Evolutionary conservation across 2,797 vertebrate genomes (phyloP), one percentile per base, ranked within the genome.

Genomic region (Acipenser ruthenus): DNA sequence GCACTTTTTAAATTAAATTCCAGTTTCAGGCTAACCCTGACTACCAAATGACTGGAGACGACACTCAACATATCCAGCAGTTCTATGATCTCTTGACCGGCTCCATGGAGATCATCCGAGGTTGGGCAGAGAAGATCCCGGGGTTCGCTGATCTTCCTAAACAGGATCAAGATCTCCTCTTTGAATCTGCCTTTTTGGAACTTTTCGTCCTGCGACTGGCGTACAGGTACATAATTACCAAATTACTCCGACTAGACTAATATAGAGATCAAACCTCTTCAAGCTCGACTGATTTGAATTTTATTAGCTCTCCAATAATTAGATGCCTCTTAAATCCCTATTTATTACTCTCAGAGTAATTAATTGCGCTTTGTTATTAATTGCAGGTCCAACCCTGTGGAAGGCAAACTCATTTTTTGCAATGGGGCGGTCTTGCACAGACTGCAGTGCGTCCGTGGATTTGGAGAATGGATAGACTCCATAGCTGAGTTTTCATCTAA

Each of bases 1-100:
- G 88, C 81, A 84, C 80, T 89, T 86, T 91, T 87, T 81, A 90
- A 92, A 92, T 89, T 87, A 87, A 89, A 91, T 91, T 91, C 89
- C 92, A 99, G 97, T 99, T 99, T 85, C 96, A 99, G 88, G 93
- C 95, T n/a, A 98, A 93, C 89, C 94, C 96, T 78, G 97, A 99
- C 86, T 98, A 94, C 90, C 97, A 99, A 84, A 88, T 98, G 92
- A 91, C 90, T 78, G 95, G 96, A 73, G 96, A 98, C 73, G 96
- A 98, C 89, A 97, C 95, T 59, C 95, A 98, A 80, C 95, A 98
- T 78, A 97, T 99, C 87, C 97, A 98, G 87, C 97, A 98, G 83
- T 99, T 99, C 92, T 99, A 99, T 58, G 95, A 99, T 80, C 94
- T 99, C 67, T 80, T 99, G 75, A 99, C 95, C 70, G 95, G 95